Percentiles rank a stretch among this genome's conserved stretches.
Conservation (phyloP, 1,140 invertebrate genomes). For the Battus philenor region DNA sequence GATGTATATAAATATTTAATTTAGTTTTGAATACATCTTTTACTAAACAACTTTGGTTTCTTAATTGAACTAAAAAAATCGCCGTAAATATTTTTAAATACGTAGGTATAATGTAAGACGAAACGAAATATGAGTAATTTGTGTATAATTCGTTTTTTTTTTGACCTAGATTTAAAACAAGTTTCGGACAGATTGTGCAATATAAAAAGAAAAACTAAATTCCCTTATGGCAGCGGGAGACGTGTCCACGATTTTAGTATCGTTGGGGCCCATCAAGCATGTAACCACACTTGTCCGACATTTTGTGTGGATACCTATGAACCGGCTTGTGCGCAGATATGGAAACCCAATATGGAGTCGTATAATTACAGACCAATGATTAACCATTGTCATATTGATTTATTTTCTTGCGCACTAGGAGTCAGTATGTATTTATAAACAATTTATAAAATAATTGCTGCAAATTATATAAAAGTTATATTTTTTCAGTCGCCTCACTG, state of each 20-base stretch:
- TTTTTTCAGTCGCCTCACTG: too few species aligned
- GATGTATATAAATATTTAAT: too few species aligned
- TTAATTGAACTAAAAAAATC: too few species aligned
- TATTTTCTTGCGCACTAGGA: conserved; percentile 51
- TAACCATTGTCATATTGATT: conserved; percentile 61
- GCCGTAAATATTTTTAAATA: too few species aligned
- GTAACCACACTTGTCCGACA: conserved; percentile 60
- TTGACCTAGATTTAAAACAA: conserved; percentile 28
- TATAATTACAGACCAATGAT: conserved; percentile 45
- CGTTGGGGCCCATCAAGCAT: conserved; percentile 45
- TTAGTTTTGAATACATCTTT: too few species aligned
- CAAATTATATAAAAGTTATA: too few species aligned
- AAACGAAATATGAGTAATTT: too few species aligned
- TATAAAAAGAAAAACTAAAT: conserved; percentile 20
- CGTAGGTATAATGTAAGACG: too few species aligned
- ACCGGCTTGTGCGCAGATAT: conserved; percentile 54
- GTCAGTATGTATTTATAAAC: conserved; percentile 51
- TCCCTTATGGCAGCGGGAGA: conserved; percentile 20
- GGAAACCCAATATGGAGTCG: conserved; percentile 29
- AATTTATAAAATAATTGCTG: too few species aligned
- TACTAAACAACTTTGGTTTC: too few species aligned
- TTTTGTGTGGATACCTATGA: conserved; percentile 53
- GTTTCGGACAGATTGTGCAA: conserved; percentile 30
- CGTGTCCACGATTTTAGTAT: conserved; percentile 43
- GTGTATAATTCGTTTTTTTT: too few species aligned